Conservation (phyloP, 2,797 vertebrate species). For the Acrossocheilus wenchowensis region DNA sequence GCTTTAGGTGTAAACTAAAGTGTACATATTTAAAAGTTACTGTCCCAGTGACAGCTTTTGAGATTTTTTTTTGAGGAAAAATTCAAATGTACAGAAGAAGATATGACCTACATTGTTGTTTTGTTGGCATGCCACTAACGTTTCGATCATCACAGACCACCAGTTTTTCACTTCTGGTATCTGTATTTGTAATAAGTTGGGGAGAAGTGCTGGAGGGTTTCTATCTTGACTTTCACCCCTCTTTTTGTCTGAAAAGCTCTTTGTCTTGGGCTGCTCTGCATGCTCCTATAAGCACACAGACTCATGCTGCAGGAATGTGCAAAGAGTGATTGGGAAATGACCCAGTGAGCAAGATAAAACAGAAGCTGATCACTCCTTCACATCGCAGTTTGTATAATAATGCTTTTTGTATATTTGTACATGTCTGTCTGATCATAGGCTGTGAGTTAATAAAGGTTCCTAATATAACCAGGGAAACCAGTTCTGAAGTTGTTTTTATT, state of each 20-base stretch:
- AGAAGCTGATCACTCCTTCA: neutral
- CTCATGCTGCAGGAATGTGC: constrained; percentile 51
- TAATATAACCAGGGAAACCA: constrained; percentile 18
- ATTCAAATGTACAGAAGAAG: neutral
- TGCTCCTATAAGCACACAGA: constrained; percentile 50
- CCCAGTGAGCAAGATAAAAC: constrained; percentile 1
- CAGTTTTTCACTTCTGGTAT: neutral
- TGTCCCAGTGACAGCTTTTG: neutral
- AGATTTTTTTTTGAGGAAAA: neutral
- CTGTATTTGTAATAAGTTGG: neutral
- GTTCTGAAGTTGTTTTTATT: constrained; percentile 4
- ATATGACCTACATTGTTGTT: neutral
- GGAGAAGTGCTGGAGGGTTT: neutral
- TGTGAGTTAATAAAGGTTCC: neutral
- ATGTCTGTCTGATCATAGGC: neutral
- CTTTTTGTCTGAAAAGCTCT: constrained; percentile 44
- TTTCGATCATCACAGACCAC: neutral
- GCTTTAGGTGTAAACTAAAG: neutral
- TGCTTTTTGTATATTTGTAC: neutral
- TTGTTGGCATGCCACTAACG: neutral
- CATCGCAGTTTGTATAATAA: neutral
- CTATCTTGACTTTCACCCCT: constrained; percentile 8
- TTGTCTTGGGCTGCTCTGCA: constrained; percentile 45
- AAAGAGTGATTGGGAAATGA: constrained; percentile 28
- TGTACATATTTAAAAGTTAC: neutral